Evolutionary conservation across 2,113 vertebrate genomes (phyloP).

Genomic region (Nycticebus coucang): DNA sequence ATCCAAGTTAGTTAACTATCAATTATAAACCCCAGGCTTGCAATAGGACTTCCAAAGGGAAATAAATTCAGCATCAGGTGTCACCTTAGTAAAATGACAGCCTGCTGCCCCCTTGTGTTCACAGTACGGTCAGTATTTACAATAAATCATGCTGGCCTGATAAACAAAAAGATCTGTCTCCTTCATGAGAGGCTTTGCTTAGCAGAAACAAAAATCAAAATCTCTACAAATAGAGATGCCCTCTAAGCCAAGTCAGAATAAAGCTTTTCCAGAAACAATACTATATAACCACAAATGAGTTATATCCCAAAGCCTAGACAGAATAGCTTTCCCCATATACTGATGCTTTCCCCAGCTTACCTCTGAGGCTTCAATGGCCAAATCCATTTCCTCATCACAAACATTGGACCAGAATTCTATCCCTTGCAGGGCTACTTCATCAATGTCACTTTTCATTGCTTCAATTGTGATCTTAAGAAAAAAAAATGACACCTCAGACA

Average conservation of each 20-base stretch:
- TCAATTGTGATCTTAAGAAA: conserved; percentile 95
- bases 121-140: background rate
- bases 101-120: conserved; percentile 75
- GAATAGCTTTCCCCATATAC: background rate
- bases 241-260: background rate
- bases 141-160: background rate
- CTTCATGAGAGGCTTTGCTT: background rate
- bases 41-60: conserved; percentile 13
- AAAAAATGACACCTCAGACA: background rate
- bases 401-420: conserved; percentile 99
- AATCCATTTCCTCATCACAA: conserved; percentile 99
- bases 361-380: conserved; percentile 98
- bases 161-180: background rate
- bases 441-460: conserved; percentile 99
- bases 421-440: conserved; percentile 97
- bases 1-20: background rate
- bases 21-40: background rate
- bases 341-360: conserved; percentile 79
- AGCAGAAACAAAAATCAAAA: background rate
- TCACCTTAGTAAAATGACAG: background rate
- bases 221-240: background rate
- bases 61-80: background rate
- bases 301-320: rapidly evolving
- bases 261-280: background rate
- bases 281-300: background rate